Evolutionary conservation across 2,888 invertebrate genomes (phyloP).

Genomic region (Drosophila anceps): DNA sequence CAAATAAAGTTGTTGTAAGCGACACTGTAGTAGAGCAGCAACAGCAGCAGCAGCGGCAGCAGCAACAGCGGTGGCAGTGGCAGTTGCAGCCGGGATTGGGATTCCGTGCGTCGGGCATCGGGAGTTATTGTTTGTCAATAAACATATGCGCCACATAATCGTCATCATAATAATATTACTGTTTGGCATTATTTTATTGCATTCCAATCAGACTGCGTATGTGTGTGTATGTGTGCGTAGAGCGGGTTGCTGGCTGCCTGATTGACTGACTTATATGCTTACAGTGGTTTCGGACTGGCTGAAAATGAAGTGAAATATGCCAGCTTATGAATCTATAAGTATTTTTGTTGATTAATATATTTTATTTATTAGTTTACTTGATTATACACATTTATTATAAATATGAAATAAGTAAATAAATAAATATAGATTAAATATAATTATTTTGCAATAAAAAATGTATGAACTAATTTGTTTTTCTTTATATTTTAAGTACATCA

Average conservation of each 20-base stretch:
- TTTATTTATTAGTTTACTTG: background rate
- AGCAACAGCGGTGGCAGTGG: slow-evolving; percentile 18
- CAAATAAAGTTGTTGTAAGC: slow-evolving; percentile 54
- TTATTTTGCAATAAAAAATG: too few species aligned
- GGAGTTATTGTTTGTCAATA: slow-evolving; percentile 68
- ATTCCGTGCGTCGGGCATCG: slow-evolving; percentile 12
- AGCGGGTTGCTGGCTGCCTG: slow-evolving; percentile 8
- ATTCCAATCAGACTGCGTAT: slow-evolving; percentile 11
- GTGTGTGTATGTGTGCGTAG: background rate
- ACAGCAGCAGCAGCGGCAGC: slow-evolving; percentile 11
- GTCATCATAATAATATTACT: slow-evolving; percentile 70
- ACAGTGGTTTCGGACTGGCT: slow-evolving; percentile 19
- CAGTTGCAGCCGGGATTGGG: slow-evolving; percentile 14
- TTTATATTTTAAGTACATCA: too few species aligned
- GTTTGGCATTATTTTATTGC: slow-evolving; percentile 55
- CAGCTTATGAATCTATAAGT: background rate
- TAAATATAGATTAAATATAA: too few species aligned
- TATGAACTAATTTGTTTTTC: too few species aligned
- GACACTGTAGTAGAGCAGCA: slow-evolving; percentile 33
- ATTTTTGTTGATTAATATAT: background rate
- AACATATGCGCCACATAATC: slow-evolving; percentile 81
- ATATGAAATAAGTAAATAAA: too few species aligned
- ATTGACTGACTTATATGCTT: slow-evolving; percentile 9
- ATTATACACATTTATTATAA: background rate
- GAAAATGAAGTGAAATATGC: background rate